phyloP scores from a whole-genome alignment of 2,797 vertebrate genomes.

The Rhabdophis nuchalis region DNA sequence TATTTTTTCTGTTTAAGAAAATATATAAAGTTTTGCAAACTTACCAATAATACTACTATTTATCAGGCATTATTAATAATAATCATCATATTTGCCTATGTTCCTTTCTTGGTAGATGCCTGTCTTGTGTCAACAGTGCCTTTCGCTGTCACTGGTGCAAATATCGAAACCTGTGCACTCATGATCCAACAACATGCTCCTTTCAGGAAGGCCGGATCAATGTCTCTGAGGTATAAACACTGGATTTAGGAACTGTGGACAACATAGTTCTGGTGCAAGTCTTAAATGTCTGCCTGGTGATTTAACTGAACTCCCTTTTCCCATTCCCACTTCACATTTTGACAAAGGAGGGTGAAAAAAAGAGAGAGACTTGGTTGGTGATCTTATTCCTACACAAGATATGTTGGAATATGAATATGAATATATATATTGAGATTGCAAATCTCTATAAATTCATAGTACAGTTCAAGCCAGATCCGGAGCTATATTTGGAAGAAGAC shows the following conservation, averaged over 20 bases:
- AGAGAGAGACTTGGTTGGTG: neutral
- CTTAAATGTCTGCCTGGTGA: neutral
- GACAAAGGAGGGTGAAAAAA: neutral
- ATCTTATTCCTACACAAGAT: neutral
- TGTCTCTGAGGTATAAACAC: constrained; percentile 83
- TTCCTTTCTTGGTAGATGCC: constrained; percentile 77
- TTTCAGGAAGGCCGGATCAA: constrained; percentile 98
- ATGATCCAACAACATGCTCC: constrained; percentile 96
- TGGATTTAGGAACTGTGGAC: fast-evolving
- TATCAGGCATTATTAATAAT: neutral
- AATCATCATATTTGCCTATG: neutral
- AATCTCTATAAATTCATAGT: neutral
- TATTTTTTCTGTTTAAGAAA: neutral
- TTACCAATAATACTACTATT: neutral
- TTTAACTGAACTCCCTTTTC: fast-evolving
- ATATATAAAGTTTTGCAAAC: neutral
- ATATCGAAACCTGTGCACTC: constrained; percentile 95
- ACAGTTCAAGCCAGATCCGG: neutral
- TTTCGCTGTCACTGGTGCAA: constrained; percentile 99
- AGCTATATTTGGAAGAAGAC: neutral
- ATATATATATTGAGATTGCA: neutral
- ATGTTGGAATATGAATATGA: neutral
- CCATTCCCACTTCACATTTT: no score
- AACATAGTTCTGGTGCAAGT: neutral
- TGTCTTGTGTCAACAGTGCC: constrained; percentile 95